phyloP scores from a whole-genome alignment of 2,888 invertebrate species.

The Blastobasis lacticolella region DNA sequence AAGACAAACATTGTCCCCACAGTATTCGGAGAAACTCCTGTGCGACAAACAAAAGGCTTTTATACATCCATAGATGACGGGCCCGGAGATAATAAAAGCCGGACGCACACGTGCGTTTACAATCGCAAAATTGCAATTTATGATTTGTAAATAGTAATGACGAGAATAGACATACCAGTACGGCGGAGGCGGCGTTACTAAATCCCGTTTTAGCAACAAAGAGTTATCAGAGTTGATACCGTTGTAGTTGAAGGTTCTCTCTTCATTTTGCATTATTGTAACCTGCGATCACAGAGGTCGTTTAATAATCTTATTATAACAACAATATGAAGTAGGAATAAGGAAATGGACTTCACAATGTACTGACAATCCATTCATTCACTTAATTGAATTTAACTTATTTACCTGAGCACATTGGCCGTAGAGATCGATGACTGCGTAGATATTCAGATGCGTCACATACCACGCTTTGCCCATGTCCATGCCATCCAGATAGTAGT shows the following conservation, averaged over 20 bases:
- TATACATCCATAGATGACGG: too few species aligned
- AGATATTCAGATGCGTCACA: constrained; percentile 85
- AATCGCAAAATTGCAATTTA: too few species aligned
- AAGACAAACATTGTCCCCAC: constrained; percentile 81
- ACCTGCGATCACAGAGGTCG: constrained; percentile 30
- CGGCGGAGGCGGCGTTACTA: constrained; percentile 47
- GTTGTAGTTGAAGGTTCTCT: constrained; percentile 56
- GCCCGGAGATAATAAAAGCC: too few species aligned
- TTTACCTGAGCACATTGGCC: constrained; percentile 94
- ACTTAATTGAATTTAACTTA: too few species aligned
- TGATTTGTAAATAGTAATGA: too few species aligned
- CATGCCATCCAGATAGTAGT: constrained; percentile 89
- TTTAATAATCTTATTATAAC: too few species aligned
- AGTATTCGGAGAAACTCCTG: constrained; percentile 76
- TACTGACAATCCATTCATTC: too few species aligned
- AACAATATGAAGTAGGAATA: too few species aligned
- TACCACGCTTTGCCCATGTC: constrained; percentile 91
- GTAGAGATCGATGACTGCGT: constrained; percentile 95
- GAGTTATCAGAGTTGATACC: constrained; percentile 53
- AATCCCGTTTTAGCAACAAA: constrained; percentile 33
- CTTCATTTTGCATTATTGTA: constrained; percentile 58
- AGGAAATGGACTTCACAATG: too few species aligned
- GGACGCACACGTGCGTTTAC: too few species aligned
- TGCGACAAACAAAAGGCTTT: not conserved
- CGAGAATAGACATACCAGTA: constrained; percentile 40